Evolutionary conservation across 92 coral and sea anemone genomes (phyloP), one percentile per base, ranked within the genome.

Genomic region (Montipora capitata): DNA sequence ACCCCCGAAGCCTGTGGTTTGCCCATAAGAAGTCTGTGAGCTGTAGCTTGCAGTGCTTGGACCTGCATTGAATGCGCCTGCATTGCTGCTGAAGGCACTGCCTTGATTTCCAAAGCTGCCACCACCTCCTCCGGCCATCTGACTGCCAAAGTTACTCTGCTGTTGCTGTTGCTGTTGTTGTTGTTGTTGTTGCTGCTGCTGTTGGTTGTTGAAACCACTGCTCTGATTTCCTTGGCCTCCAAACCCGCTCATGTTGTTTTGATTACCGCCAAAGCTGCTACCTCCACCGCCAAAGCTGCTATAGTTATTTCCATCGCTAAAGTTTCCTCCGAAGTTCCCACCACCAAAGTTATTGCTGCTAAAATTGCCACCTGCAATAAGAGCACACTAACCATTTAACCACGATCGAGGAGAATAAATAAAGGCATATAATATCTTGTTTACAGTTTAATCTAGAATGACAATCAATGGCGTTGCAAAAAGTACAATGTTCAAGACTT

Each of bases 121-220:
- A 54, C 59, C 59, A 54, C 59, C 14, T 10, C 59, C 59, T 54
- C 59, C 59, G 51, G 7, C 51, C 51, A 45, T 45, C 72, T 91
- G 96, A 87, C 79, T 96, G 75, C 94, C 88, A 87, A 87, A 89
- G 82, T 79, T 92, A 3, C 97, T 95, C 87, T 77, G 49, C 68
- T 68, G 49, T 61, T 58, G 40, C 92, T 88, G 69, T 81, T 93
- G 48, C 88, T 91, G 49, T 85, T 90, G 89, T 76, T 77, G 5
- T 91, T 88, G 27, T 86, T 85, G 35, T 27, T 27, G 35, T n/a
- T 82, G 81, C 10, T 76, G 81, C 68, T 76, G 82, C 16, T 78
- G 83, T 12, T 85, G 87, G 76, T 65, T 85, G 78, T 56, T 85
- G 68, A 63, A 63, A 83, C 75, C 54, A 14, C 79, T 87, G 38